Evolutionary conservation across 2,797 vertebrate genomes (phyloP), one percentile per base, ranked within the genome.

Genomic region (Argya squamiceps): DNA sequence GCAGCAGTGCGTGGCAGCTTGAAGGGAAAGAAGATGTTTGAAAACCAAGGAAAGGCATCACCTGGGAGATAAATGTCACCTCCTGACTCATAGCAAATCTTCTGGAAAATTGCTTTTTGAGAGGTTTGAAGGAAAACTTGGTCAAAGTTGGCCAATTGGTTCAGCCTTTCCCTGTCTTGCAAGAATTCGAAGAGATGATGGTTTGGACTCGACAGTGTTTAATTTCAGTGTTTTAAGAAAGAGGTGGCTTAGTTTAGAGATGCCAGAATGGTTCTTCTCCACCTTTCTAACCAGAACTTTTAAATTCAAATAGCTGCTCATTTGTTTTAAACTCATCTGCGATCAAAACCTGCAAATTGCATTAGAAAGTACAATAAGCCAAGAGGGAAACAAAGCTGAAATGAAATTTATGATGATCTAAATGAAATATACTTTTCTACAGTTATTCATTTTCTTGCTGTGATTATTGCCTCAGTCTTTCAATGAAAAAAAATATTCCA

Each of bases 381-480:
- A 67, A 91, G 80, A 92, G 44, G 52, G 67, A 96, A 92, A 88
- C 84, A 94, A 92, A 88, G 13, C 63, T 89, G 75, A 87, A 91
- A 77, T 83, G 4, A 89, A 92, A 92, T 69, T 84, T 73, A 59
- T 71, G 20, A 69, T 41, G 12, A 82, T 52, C 30, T 79, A 63
- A 95, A 93, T 68, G 24, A 92, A 87, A 14, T 23, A 29, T 17
- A 5, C 59, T 9, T 52, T 75, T 77, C 70, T 37, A 22, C 22
- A 70, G n/a, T 64, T 78, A n/a, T 21, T 50, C 1, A 62, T 58
- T 92, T 91, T 62, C 24, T 84, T 58, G 14, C 55, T 76, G 2
- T 67, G 24, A 73, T 92, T 76, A 88, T 56, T 89, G 37, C 37
- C 32, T 15, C 43, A 30, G 6, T 80, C 52, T 46, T 93, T 74